Evolutionary conservation across 1,140 invertebrate genomes (phyloP), one percentile per base, ranked within the genome.

Genomic region (Pseudachorutes palmiensis): DNA sequence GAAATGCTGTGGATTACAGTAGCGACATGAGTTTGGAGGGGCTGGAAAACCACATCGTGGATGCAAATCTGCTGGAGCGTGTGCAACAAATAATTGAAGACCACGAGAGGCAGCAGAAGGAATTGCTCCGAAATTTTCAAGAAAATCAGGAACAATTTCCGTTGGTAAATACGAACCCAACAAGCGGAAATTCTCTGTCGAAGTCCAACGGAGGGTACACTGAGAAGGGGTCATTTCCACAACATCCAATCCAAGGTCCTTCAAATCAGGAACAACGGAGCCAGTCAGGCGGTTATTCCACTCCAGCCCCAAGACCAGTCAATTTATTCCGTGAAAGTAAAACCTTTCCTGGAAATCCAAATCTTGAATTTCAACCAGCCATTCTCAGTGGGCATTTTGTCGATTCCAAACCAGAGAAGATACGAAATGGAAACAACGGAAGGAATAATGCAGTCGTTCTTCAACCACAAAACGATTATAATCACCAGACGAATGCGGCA

Each of bases 21-120:
- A 51, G 30, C 51, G 32, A 32, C 2, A 31, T 64, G 9, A 61
- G 61, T 45, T 55, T 71, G 29, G 72, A 74, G 26, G 70, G 65
- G 2, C 28, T 70, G 28, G 68, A 70, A 61, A 66, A 67, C 14
- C 62, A 66, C 9, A 68, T 74, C 31, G 72, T 74, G 2, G 72
- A 74, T 64, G 70, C 67, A 0, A 64, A 67, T 36, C 28, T 74
- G 19, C 49, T 74, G 0, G 31, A 55, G 16, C 62, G 68, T 22
- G 72, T 74, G 14, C 70, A 74, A 49, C 65, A 71, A 61, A 74
- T 74, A 36, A 74, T 74, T 48, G 72, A 71, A 57, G 70, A 74
- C n/a, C 72, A 74, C 45, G 72, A 74, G 51, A 65, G 66, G 61
- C 63, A 74, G 51, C 70, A 74, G 62, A 70, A 66, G 45, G 64